Evolutionary conservation across 1,140 invertebrate species (phyloP), one percentile per base, ranked within the genome.

Genomic region (Musca domestica): DNA sequence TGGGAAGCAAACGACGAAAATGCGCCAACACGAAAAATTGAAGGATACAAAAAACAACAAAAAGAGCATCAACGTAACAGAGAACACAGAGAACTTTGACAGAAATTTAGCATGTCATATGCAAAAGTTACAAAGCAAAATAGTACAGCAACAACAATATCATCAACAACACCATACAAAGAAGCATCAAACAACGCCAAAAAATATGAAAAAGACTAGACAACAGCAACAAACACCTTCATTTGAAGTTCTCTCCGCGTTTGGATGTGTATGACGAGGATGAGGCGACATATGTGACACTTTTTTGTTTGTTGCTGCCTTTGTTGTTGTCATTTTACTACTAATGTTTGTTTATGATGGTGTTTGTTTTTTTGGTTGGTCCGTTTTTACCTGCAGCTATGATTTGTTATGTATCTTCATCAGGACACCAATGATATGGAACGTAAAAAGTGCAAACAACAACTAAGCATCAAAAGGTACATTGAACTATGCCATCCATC

Each of bases 21-120:
- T 41, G 34, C 34, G 34, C 34, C 4, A 41, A 41, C 34, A 41
- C 34, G 34, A 41, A 41, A 41, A 41, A 41, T 41, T 41, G 34
- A 41, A 41, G 34, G 34, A 41, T 54, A 54, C 3, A 54, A 54
- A n/a, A 5, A 58, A 10, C 27, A n/a, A 56, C 14, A 34, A 56
- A 23, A 56, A 41, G 27, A 56, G 20, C 25, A n/a, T n/a, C 17
- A 61, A 34, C 25, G 27, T 23, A 61, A 61, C 4, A 19, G 10
- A 61, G 17, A 58, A 30, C 25, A 61, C 19, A 34, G 10, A 30
- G 27, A 58, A 61, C 56, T 34, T 61, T 61, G 56, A 61, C 56
- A 61, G 34, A 61, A 61, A 34, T 61, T 61, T 61, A 61, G 56
- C 56, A 19, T 61, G 56, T 61, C 56, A 61, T 61, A 61, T 61